Conservation (phyloP, 2,113 vertebrate species). For the Cheirogaleus medius region DNA sequence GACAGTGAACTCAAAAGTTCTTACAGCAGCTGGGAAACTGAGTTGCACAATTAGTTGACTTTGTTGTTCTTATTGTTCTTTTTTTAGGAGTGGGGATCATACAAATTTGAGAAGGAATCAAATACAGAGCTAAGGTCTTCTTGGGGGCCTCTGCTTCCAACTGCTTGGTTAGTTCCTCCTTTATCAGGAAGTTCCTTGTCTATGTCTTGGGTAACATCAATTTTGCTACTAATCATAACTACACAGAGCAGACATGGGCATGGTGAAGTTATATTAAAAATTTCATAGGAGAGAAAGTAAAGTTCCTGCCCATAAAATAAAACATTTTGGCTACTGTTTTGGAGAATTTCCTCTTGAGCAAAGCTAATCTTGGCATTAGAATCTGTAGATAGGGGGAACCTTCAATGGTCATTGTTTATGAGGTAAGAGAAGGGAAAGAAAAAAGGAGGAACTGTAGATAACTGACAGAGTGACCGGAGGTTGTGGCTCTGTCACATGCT, state of each 20-base stretch:
- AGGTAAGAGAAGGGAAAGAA: background rate
- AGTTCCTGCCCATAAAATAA: background rate
- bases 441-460: conserved; percentile 44
- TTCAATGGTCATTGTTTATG: conserved; percentile 16
- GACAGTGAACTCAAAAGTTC: background rate
- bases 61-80: background rate
- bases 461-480: background rate
- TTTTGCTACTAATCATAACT: background rate
- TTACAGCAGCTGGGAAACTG: background rate
- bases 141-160: background rate
- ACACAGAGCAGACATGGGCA: background rate
- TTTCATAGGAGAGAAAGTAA: background rate
- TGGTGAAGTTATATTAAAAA: background rate
- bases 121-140: background rate
- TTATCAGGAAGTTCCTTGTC: conserved; percentile 10
- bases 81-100: background rate
- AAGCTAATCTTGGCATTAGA: conserved; percentile 26
- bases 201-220: background rate
- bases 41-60: conserved; percentile 1
- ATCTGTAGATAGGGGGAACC: conserved; percentile 16
- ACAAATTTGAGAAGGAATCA: background rate
- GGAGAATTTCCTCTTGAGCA: background rate
- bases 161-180: background rate
- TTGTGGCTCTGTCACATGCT: conserved; percentile 44
- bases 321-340: background rate